phyloP scores from a whole-genome alignment of 2,888 invertebrate species.

The Aspidiotus destructor region DNA sequence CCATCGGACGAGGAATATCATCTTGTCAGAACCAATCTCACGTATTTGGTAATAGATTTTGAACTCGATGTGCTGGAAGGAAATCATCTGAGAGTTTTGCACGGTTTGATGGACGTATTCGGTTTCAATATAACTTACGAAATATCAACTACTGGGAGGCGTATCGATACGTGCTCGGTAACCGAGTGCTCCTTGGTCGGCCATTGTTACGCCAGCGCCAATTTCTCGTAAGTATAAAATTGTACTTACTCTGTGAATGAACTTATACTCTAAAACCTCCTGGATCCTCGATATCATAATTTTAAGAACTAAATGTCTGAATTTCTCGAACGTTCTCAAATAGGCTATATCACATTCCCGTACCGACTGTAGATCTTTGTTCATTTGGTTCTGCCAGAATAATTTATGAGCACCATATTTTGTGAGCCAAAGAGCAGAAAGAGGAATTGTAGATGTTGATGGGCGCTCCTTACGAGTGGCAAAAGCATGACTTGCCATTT shows the following conservation, averaged over 20 bases:
- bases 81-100: conserved; percentile 70
- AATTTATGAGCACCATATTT: too few relatives aligned
- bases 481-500: too few relatives aligned
- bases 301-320: too few relatives aligned
- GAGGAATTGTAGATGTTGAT: too few relatives aligned
- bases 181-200: conserved; percentile 76
- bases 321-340: too few relatives aligned
- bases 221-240: conserved; percentile 58
- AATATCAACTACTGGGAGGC: conserved; percentile 47
- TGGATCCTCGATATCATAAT: too few relatives aligned
- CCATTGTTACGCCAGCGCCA: conserved; percentile 61
- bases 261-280: too few relatives aligned
- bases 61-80: conserved; percentile 62
- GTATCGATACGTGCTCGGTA: conserved; percentile 53
- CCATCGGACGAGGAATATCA: conserved; percentile 47
- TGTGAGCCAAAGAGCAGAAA: too few relatives aligned
- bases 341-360: too few relatives aligned
- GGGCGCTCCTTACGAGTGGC: too few relatives aligned
- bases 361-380: too few relatives aligned
- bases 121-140: conserved; percentile 91
- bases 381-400: too few relatives aligned
- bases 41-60: conserved; percentile 70
- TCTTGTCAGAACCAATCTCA: conserved; percentile 56
- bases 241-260: background rate
- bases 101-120: conserved; percentile 71